Base-by-base conservation (phyloP, 1,140 invertebrate genomes). In the Temnothorax longispinosus region DNA sequence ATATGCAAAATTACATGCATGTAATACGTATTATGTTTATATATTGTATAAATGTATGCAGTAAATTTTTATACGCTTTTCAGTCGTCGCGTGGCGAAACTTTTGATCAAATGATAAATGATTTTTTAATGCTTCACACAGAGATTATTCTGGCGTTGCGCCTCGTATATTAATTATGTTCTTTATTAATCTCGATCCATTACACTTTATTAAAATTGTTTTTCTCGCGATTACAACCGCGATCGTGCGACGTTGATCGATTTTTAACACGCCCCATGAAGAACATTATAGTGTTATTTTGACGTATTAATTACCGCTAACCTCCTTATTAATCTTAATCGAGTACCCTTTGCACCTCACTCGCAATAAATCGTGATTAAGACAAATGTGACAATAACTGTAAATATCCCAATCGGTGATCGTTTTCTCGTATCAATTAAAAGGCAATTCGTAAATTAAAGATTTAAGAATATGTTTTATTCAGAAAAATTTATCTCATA, bases 111-210 rank as follows among this genome's bases (percentile, higher is more conserved):
- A 21, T 82, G 80, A 82, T 82, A 82, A 82, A 82, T 82, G 67
- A 82, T 58, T 72, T 72, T 72, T 82, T 82, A 82, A 82, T 74
- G 41, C 64, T 52, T 27, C 62, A 21, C 27, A 58, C 52, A 58
- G 65, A 82, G 35, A 71, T 72, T 82, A 72, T 58, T 71, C 65
- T 44, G 15, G 32, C 54, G 41, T 56, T 44, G 38, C 52, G 21
- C 21, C 67, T 72, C 67, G 67, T 82, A 72, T 82, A 74, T 82
- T 72, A 82, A 82, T 82, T 82, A 82, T 10, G 27, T 21, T 58
- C 65, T 82, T 82, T 82, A 82, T 82, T 82, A 82, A 82, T 82
- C 78, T 72, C 78, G 78, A 82, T 72, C 67, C 67, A 82, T 82
- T 82, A 72, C 27, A 82, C 52, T 82, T 72, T 72, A 72, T 82